Evolutionary conservation across 2,797 vertebrate genomes (phyloP), one percentile per base, ranked within the genome.

Genomic region (Squalus acanthias): DNA sequence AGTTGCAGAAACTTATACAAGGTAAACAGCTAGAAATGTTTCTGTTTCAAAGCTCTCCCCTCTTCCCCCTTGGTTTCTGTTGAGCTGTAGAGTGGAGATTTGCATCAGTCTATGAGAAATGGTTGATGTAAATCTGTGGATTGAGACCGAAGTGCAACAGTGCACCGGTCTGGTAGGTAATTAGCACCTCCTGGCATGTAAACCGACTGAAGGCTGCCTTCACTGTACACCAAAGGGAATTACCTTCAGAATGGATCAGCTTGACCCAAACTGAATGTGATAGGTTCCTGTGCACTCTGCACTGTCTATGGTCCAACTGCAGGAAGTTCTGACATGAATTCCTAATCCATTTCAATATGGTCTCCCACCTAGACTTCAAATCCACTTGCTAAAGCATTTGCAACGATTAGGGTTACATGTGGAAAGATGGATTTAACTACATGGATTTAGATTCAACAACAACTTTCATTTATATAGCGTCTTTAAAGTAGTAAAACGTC

Each of bases 181-280:
- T 95, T 95, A 95, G 13, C 69, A 50, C 46, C 93, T 95, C 67
- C 69, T 92, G 1, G 20, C n/a, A 95, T 24, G 6, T 26, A 72
- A 95, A 29, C 93, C 20, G 89, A 63, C n/a, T 67, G 92, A 95
- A 50, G 67, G 46, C 39, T 46, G 63, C 63, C 60, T 70, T 69
- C 33, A 22, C 92, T 22, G 20, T 22, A 70, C 20, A 50, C 92
- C 24, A 22, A 0, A 33, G 67, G 22, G 92, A 69, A 95, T 50
- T 95, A 70, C 67, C 67, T 69, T 67, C 33, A 46, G 63, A 69
- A 39, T 94, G n/a, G 92, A 29, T 46, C 92, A 50, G 9, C 39
- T 95, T 70, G 93, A 50, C 67, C 69, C 46, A 46, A 95, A 95
- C 67, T 70, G 93, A 95, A 70, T 74, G 26, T 15, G 39, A 95